A percentile compares a stretch with the other conserved stretches of the same genome.
phyloP scores from a whole-genome alignment of 2,888 invertebrate genomes.

The Synergus umbraculus region DNA sequence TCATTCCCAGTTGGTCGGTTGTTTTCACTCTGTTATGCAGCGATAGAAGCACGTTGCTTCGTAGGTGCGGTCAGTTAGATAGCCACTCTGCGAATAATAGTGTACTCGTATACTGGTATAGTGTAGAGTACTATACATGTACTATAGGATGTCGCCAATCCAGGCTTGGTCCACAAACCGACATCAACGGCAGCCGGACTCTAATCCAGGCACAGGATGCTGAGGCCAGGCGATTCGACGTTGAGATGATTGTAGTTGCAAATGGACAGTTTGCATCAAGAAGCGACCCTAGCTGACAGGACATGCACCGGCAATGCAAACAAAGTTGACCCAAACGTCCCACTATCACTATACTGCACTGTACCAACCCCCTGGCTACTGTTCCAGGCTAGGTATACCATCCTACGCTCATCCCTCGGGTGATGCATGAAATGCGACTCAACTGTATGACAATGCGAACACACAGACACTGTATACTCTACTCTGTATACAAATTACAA shows the following conservation, averaged over 20 bases:
- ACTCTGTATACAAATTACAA: conserved; percentile 32
- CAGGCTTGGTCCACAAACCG: conserved; percentile 51
- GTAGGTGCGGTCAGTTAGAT: conserved; percentile 71
- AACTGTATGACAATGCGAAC: conserved; percentile 26
- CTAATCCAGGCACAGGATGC: conserved; percentile 43
- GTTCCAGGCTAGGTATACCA: conserved; percentile 7
- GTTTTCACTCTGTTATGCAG: conserved; percentile 73
- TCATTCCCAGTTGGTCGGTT: conserved; percentile 69
- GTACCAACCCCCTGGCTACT: conserved; percentile 17
- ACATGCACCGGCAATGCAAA: conserved; percentile 74
- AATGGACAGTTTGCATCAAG: conserved; percentile 77
- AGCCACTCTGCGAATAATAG: conserved; percentile 45
- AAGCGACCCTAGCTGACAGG: conserved; percentile 65
- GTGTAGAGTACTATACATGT: conserved; percentile 18
- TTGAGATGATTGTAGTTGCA: conserved; percentile 76
- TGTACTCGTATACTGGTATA: conserved; percentile 1
- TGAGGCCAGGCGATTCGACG: conserved; percentile 64
- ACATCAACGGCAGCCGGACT: conserved; percentile 48
- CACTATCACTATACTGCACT: conserved; percentile 51
- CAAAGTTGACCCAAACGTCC: conserved; percentile 74
- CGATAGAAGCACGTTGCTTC: conserved; percentile 68
- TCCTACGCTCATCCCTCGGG: conserved; percentile 28
- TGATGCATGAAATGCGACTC: conserved; percentile 40
- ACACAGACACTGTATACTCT: conserved; percentile 16
- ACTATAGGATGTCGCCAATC: conserved; percentile 23